Evolutionary conservation across 2,113 vertebrate genomes (phyloP).

Genomic region (Pungitius pungitius): DNA sequence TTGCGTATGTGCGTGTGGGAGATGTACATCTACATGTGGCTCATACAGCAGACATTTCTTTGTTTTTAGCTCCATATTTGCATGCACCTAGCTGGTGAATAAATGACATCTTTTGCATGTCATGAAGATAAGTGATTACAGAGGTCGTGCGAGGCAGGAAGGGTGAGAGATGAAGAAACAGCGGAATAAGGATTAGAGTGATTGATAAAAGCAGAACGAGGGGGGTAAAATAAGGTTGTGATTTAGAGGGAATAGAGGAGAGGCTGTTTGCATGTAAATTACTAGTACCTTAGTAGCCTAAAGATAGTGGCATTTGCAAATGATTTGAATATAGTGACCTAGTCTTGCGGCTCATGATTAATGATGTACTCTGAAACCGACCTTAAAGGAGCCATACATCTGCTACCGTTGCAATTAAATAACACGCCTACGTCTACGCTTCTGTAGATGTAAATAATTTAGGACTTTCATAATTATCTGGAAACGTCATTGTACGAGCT

Average conservation of each 20-base stretch:
- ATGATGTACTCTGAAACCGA: constrained; percentile 60
- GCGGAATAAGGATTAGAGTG: constrained; percentile 21
- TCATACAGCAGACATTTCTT: constrained; percentile 42
- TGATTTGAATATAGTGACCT: constrained; percentile 71
- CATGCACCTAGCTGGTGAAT: constrained; percentile 41
- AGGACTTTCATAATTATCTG: constrained; percentile 54
- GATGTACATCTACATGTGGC: constrained; percentile 61
- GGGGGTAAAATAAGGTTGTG: constrained; percentile 8
- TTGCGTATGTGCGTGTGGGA: constrained; percentile 55
- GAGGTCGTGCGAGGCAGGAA: constrained; percentile 13
- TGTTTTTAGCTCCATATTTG: constrained; percentile 29
- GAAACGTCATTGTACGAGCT: constrained; percentile 44
- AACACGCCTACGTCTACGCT: constrained; percentile 52
- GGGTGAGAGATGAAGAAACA: constrained; percentile 20
- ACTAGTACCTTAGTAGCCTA: constrained; percentile 54
- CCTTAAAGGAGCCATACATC: constrained; percentile 32
- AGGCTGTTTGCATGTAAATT: constrained; percentile 67
- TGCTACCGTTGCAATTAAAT: constrained; percentile 59
- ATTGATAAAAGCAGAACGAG: constrained; percentile 6
- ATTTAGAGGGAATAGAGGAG: constrained; percentile 30
- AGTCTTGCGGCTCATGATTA: constrained; percentile 68
- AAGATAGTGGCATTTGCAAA: constrained; percentile 71
- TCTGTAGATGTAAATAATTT: constrained; percentile 68
- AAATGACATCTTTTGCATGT: constrained; percentile 45
- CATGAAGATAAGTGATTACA: constrained; percentile 42